Evolutionary conservation across 2,888 invertebrate genomes (phyloP).

Genomic region (Gastracanthus pulcherrimus): DNA sequence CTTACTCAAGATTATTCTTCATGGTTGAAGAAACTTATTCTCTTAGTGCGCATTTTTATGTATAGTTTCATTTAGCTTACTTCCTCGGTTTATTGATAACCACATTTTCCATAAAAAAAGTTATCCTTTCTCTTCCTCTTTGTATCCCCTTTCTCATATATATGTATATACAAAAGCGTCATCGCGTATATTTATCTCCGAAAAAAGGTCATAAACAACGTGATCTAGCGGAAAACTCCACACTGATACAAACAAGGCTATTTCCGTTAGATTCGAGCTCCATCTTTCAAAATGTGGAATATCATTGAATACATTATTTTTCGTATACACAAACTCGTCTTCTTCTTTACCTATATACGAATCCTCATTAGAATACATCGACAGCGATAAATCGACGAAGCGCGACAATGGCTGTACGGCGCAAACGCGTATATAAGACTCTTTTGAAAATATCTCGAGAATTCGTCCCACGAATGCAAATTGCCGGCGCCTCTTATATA

Average conservation of each 20-base stretch:
- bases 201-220: not conserved
- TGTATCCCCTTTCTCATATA: no score
- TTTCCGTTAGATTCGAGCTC: not conserved
- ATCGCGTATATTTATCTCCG: not conserved
- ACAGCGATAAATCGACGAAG: conserved; percentile 11
- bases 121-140: no score
- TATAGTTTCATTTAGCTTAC: no score
- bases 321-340: not conserved
- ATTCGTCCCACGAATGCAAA: conserved; percentile 34
- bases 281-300: not conserved
- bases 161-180: no score
- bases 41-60: no score
- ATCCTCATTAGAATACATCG: conserved; percentile 11
- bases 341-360: not conserved
- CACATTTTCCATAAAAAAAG: no score
- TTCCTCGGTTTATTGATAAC: no score
- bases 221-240: not conserved
- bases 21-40: no score
- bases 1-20: no score
- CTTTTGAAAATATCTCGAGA: not conserved
- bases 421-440: no score
- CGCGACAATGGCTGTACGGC: not conserved
- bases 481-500: not conserved
- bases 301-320: not conserved
- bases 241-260: not conserved